A percentile compares a stretch with the other conserved stretches of the same genome.
phyloP scores from a whole-genome alignment of 2,888 invertebrate species.

The Pyrochroa serraticornis region DNA sequence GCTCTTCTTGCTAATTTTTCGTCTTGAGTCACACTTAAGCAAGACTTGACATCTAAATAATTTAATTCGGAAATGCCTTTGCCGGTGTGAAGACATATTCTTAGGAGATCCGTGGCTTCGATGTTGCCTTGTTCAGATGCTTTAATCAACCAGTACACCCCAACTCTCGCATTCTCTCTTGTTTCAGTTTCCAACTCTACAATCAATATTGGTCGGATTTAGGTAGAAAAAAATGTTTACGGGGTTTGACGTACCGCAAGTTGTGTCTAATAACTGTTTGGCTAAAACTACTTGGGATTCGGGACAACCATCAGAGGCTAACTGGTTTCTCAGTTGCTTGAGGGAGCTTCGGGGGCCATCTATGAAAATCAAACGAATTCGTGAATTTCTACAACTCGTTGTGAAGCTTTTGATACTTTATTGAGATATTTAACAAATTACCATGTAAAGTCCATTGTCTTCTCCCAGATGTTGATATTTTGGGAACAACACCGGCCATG shows the following conservation, averaged over 20 bases:
- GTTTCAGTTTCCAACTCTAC: conserved; percentile 64
- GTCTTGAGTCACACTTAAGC: conserved; percentile 82
- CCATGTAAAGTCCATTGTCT: conserved; percentile 81
- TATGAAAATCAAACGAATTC: conserved; percentile 47
- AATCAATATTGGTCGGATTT: conserved; percentile 7
- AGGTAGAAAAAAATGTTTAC: too few species aligned
- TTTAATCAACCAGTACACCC: conserved; percentile 89
- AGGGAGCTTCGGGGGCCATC: conserved; percentile 72
- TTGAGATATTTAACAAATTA: conserved; percentile 51
- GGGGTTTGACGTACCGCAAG: conserved; percentile 66
- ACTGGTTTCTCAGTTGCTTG: conserved; percentile 69
- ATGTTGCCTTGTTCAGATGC: conserved; percentile 91
- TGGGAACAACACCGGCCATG: conserved; percentile 66
- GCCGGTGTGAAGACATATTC: conserved; percentile 74
- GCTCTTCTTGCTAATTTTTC: conserved; percentile 89
- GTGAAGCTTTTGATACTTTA: not conserved
- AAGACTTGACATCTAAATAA: conserved; percentile 75
- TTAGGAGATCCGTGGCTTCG: conserved; percentile 81
- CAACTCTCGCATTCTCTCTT: conserved; percentile 79
- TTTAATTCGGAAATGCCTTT: conserved; percentile 77
- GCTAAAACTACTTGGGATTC: conserved; percentile 89
- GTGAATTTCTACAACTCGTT: not conserved
- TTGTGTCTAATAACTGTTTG: conserved; percentile 79
- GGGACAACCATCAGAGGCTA: conserved; percentile 88
- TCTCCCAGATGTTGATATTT: conserved; percentile 67